Base-by-base conservation (phyloP, 1,140 invertebrate genomes). In the Armadillidium nasatum region DNA sequence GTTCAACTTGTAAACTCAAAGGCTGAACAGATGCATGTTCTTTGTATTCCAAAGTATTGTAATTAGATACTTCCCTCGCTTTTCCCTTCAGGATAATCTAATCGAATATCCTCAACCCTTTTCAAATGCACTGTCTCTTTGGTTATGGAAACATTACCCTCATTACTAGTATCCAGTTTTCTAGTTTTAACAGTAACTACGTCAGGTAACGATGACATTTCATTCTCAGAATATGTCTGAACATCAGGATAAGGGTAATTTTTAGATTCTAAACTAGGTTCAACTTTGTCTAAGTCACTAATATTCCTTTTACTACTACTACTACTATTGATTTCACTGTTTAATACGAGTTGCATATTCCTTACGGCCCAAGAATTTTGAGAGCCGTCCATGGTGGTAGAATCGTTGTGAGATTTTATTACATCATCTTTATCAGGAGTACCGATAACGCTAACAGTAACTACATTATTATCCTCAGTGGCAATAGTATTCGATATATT, bases 401-500 rank as follows among this genome's bases (percentile, higher is more conserved):
- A 60, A 15, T 60, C 50, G 4, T 7, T 60, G 19, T 60, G 11
- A 19, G 50, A 60, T 60, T 60, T 60, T 1, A 33, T 33, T 13
- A 60, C 11, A 19, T 60, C 50, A 7, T 19, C 19, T 60, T 60
- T 60, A 60, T 60, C 50, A 4, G 50, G 50, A 60, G 50, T 60
- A 15, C 50, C 50, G 11, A 60, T 60, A 60, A 60, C 50, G 19
- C 50, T 60, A 15, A 60, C 50, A 60, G 50, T 60, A 60, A 60
- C 50, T 2, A 60, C 50, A 60, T 60, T 60, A 60, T 60, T 60
- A 60, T 60, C 50, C 7, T 60, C 50, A 15, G 50, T 60, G 19
- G 50, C 50, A 60, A 60, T 60, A 60, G 50, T 60, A 60, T 60
- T 60, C 19, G 50, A 60, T 60, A 60, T 15, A 60, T 60, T 60